A percentile compares a stretch with the other conserved stretches of the same genome.
phyloP scores from a whole-genome alignment of 2,797 vertebrate species.

The Novumbra hubbsi region DNA sequence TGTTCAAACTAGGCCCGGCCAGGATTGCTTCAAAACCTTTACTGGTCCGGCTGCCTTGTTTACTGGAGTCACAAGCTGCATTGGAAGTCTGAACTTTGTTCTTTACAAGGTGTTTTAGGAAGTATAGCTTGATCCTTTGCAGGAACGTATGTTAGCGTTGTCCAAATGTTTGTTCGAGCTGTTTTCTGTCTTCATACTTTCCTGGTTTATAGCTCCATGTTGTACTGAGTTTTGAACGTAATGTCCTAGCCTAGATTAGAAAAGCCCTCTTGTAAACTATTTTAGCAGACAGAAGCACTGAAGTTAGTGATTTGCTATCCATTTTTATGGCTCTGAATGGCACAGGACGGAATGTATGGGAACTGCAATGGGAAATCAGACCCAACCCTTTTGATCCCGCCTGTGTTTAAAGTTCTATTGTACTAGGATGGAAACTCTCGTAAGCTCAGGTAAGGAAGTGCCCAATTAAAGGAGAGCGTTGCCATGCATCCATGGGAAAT shows the following conservation, averaged over 20 bases:
- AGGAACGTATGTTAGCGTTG: background rate
- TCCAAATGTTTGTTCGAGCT: background rate
- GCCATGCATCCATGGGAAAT: background rate
- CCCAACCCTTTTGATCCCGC: slow-evolving; percentile 20
- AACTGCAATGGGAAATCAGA: slow-evolving; percentile 5
- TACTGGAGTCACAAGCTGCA: background rate
- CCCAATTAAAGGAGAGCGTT: slow-evolving; percentile 8
- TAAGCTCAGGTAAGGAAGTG: slow-evolving; percentile 42
- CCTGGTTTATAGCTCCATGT: slow-evolving; percentile 14
- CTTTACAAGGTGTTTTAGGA: background rate
- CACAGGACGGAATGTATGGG: slow-evolving; percentile 6
- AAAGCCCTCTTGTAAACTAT: slow-evolving; percentile 5
- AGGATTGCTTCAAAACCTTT: background rate
- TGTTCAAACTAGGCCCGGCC: background rate
- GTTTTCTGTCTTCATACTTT: background rate
- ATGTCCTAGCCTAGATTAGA: slow-evolving; percentile 1
- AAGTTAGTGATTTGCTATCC: background rate
- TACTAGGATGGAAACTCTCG: slow-evolving; percentile 28
- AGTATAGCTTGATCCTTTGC: background rate
- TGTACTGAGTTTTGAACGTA: slow-evolving; percentile 9
- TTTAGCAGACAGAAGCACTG: slow-evolving; percentile 15
- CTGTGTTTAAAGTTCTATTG: slow-evolving; percentile 30
- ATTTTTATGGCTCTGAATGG: slow-evolving; percentile 21
- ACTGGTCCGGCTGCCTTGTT: background rate
- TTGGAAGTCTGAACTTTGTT: background rate